Base-by-base conservation (phyloP, 2,888 invertebrate species). In the Morpho helenor region DNA sequence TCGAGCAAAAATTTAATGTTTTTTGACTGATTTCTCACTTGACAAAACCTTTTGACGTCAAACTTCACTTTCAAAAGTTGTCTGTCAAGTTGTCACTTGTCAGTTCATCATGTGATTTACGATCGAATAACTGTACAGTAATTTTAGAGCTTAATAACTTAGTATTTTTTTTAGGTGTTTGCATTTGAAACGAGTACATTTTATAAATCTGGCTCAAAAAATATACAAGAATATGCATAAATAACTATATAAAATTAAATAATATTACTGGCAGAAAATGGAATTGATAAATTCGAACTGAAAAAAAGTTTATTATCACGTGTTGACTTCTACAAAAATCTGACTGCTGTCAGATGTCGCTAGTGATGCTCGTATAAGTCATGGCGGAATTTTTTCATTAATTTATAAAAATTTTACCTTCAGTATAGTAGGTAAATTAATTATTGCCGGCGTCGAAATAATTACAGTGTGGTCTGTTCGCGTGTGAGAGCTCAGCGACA, bases 331-430 rank as follows among this genome's bases (percentile, higher is more conserved):
- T 67, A 31, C 31, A 31, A 31, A 16, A 31, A 5, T 31, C 47
- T 65, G 61, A 69, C 39, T 4, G 49, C 61, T 60, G 71, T 41
- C 83, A 88, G 90, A 88, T 88, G 89, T 85, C 89, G 85, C 82
- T 79, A 80, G 77, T 82, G 79, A 76, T 78, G 79, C 74, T 80
- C 75, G 73, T 78, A 22, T 77, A 87, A 83, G 85, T 89, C 85
- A 90, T 90, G 89, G 90, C 86, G 85, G 84, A 89, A 86, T 81
- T 86, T 55, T 83, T 84, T 82, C 81, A 80, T 70, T 80, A 82
- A 84, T 85, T 85, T 82, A 73, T 78, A 49, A 39, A 8, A 81
- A 79, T 80, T 84, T 84, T 82, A 82, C 77, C 74, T 63, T 64
- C 78, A 80, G 77, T 84, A 64, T 88, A 75, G 89, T 84, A 86